Evolutionary conservation across 2,113 vertebrate species (phyloP).

Genomic region (Haliaeetus leucogaster): DNA sequence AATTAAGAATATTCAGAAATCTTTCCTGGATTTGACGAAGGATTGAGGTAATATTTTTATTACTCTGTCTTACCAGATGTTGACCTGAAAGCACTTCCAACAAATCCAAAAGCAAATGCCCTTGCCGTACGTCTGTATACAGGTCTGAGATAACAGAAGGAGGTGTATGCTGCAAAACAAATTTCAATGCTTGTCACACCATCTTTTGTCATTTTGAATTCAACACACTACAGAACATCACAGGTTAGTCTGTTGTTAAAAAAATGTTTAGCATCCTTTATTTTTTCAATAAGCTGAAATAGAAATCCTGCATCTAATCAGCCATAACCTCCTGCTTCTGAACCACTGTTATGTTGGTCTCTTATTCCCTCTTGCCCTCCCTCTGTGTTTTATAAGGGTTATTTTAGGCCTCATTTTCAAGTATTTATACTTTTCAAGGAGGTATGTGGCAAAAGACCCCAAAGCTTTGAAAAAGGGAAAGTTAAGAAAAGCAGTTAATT

Average conservation of each 20-base stretch:
- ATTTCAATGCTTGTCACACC: background rate
- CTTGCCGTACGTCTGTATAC: constrained; percentile 86
- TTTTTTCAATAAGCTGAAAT: background rate
- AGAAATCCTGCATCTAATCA: background rate
- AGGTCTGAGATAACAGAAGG: constrained; percentile 83
- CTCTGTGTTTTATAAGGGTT: background rate
- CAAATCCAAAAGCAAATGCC: constrained; percentile 88
- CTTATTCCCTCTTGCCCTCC: background rate
- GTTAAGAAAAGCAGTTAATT: background rate
- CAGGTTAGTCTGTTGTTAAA: background rate
- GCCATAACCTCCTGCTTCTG: background rate
- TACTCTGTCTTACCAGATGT: constrained; percentile 80
- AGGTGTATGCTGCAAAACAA: constrained; percentile 78
- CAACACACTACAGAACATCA: background rate
- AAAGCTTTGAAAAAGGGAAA: background rate
- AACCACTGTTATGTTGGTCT: background rate
- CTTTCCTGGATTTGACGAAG: background rate
- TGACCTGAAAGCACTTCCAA: constrained; percentile 93
- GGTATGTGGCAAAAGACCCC: background rate
- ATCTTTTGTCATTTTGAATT: background rate
- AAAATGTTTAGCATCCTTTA: background rate
- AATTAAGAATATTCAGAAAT: background rate
- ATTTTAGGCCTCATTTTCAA: background rate
- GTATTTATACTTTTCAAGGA: background rate
- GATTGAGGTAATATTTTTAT: background rate